Evolutionary conservation across 30 jellyfish, hydroid and myxozoan species (phyloP).

Genomic region (Aurelia aurita complex sp. Pacific): DNA sequence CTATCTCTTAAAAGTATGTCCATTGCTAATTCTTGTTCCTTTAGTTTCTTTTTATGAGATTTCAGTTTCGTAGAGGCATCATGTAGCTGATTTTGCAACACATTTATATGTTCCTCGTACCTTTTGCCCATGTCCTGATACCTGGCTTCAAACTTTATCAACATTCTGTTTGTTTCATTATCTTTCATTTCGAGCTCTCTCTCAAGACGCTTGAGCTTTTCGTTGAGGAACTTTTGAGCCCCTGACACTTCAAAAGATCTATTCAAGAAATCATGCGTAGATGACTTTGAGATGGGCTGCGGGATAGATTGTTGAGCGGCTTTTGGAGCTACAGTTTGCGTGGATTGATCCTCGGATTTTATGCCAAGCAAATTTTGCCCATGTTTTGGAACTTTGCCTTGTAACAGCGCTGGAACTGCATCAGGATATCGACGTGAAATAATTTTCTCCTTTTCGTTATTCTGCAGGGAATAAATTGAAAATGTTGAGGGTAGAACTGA

Average conservation of each 20-base stretch:
- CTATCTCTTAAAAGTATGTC: background rate
- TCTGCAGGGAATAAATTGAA: conserved; percentile 28
- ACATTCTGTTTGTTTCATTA: conserved; percentile 25
- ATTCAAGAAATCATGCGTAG: background rate
- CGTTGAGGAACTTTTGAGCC: conserved; percentile 47
- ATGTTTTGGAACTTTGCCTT: conserved; percentile 2
- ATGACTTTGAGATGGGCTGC: background rate
- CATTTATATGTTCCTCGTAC: conserved; percentile 63
- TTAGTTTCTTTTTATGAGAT: background rate
- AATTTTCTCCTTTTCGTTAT: conserved; percentile 79
- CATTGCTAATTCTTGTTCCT: background rate
- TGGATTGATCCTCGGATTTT: background rate
- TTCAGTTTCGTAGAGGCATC: background rate
- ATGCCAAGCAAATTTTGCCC: background rate
- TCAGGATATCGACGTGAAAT: conserved; percentile 70
- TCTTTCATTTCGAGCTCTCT: conserved; percentile 73
- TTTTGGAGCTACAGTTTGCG: background rate
- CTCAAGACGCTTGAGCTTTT: conserved; percentile 58
- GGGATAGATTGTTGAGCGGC: background rate
- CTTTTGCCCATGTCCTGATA: conserved; percentile 55
- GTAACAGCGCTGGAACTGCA: conserved; percentile 57
- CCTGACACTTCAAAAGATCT: conserved; percentile 5
- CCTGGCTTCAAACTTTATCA: conserved; percentile 58
- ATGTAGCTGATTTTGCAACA: conserved; percentile 28
- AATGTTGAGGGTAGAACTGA: background rate